Evolutionary conservation across 2,113 vertebrate species (phyloP).

Genomic region (Podilymbus podiceps): DNA sequence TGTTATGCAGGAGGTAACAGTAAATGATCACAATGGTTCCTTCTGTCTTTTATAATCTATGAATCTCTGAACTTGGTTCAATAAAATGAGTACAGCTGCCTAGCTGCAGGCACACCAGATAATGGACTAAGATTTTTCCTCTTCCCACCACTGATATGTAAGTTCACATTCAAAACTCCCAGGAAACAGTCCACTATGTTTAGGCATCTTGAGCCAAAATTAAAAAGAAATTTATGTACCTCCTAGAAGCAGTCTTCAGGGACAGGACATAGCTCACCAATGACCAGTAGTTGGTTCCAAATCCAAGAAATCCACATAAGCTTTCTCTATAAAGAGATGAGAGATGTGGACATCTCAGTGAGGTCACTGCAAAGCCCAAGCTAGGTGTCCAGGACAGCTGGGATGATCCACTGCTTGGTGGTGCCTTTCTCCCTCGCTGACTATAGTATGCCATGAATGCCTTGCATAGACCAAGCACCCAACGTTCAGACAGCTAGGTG

Average conservation of each 20-base stretch:
- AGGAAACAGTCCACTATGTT: not conserved
- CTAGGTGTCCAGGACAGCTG: not conserved
- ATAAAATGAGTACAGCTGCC: not conserved
- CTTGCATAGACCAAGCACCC: not conserved
- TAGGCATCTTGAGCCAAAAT: not conserved
- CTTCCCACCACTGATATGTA: not conserved
- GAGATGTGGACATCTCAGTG: not conserved
- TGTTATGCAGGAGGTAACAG: not conserved
- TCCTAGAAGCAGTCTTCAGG: not conserved
- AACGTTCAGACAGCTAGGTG: not conserved
- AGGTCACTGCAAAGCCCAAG: not conserved
- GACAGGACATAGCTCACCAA: not conserved
- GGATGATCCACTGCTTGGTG: not conserved
- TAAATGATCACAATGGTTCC: not conserved
- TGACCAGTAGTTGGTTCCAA: not conserved
- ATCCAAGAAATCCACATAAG: not conserved
- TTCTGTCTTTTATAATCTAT: slow-evolving; percentile 2
- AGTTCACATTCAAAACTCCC: not conserved
- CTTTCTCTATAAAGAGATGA: not conserved
- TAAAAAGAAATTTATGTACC: not conserved
- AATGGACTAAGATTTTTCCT: not conserved
- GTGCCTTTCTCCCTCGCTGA: not conserved
- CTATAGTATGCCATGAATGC: not conserved
- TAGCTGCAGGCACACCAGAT: not conserved
- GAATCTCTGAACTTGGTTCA: not conserved